Conservation (phyloP, 2,113 vertebrate genomes). For the Cranoglanis bouderius region DNA sequence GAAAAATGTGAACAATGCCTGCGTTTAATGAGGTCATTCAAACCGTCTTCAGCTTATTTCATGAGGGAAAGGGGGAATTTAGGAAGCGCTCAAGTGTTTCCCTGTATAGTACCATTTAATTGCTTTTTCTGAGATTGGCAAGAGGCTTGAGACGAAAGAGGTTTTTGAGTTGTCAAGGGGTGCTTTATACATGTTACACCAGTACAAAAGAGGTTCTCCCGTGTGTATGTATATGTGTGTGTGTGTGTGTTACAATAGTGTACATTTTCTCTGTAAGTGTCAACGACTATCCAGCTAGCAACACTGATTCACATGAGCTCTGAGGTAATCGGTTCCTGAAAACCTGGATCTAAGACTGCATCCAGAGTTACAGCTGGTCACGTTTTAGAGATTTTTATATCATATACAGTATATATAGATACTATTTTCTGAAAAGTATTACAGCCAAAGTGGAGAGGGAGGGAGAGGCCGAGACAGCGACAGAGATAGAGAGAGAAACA, state of each 20-base stretch:
- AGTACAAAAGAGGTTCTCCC: slow-evolving; percentile 67
- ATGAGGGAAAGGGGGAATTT: slow-evolving; percentile 14
- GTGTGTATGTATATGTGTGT: slow-evolving; percentile 53
- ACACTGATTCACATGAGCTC: slow-evolving; percentile 79
- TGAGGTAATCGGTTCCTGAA: slow-evolving; percentile 90
- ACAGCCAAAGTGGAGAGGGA: slow-evolving; percentile 53
- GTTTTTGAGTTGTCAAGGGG: slow-evolving; percentile 71
- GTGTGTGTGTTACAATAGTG: slow-evolving; percentile 59
- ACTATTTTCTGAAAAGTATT: slow-evolving; percentile 59
- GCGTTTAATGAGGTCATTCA: slow-evolving; percentile 10
- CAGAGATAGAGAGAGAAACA: slow-evolving; percentile 61
- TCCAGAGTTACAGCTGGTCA: slow-evolving; percentile 75
- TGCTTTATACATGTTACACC: slow-evolving; percentile 63
- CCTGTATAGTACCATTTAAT: slow-evolving; percentile 68
- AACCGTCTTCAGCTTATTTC: slow-evolving; percentile 29
- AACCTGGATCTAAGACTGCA: slow-evolving; percentile 78
- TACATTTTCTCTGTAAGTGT: slow-evolving; percentile 65
- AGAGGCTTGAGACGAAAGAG: slow-evolving; percentile 59
- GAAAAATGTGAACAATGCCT: not conserved
- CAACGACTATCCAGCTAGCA: slow-evolving; percentile 74
- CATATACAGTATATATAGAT: slow-evolving; percentile 46
- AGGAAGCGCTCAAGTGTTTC: slow-evolving; percentile 72
- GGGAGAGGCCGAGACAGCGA: slow-evolving; percentile 3
- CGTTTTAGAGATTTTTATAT: slow-evolving; percentile 58
- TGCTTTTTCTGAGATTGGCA: slow-evolving; percentile 57